Percentiles rank a stretch among this genome's conserved stretches.
Conservation (phyloP, 1,140 invertebrate species). For the Hirudo medicinalis region DNA sequence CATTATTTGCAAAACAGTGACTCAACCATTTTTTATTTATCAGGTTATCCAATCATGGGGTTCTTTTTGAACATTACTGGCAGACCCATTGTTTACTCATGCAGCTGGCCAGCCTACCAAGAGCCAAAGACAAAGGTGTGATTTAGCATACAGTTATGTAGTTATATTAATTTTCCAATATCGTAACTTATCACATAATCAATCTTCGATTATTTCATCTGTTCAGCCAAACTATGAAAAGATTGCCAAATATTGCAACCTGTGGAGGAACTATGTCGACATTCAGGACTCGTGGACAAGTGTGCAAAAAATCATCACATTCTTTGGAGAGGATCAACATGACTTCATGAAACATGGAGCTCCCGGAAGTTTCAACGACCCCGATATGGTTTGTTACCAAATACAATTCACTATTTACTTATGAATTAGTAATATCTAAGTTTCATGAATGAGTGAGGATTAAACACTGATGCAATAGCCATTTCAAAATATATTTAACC, state of each 20-base stretch:
- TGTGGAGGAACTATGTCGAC: conserved; percentile 92
- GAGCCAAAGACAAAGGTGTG: conserved; percentile 40
- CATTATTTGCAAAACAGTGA: not conserved
- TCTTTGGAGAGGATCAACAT: conserved; percentile 85
- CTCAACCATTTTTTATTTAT: not conserved
- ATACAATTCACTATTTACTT: too few relatives aligned
- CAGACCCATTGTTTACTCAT: conserved; percentile 84
- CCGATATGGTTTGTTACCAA: conserved; percentile 75
- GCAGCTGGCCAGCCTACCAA: conserved; percentile 93
- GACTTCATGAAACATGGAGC: conserved; percentile 74
- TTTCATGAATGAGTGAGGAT: too few relatives aligned
- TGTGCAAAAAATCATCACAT: conserved; percentile 79
- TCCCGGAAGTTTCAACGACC: conserved; percentile 94
- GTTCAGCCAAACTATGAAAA: conserved; percentile 68
- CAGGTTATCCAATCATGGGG: conserved; percentile 78
- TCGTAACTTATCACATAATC: not conserved
- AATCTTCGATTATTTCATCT: not conserved
- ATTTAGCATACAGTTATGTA: too few relatives aligned
- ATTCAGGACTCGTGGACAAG: conserved; percentile 86
- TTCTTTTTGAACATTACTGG: conserved; percentile 71
- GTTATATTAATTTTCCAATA: not conserved
- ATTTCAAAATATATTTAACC: too few relatives aligned
- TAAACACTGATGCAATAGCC: too few relatives aligned
- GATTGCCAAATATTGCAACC: conserved; percentile 76
- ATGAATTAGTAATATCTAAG: too few relatives aligned